These are phyloP conservation scores for Papilio polyxenes DNA, from an alignment of 1,140 invertebrate species.

Conservation along the genomic window DNA sequence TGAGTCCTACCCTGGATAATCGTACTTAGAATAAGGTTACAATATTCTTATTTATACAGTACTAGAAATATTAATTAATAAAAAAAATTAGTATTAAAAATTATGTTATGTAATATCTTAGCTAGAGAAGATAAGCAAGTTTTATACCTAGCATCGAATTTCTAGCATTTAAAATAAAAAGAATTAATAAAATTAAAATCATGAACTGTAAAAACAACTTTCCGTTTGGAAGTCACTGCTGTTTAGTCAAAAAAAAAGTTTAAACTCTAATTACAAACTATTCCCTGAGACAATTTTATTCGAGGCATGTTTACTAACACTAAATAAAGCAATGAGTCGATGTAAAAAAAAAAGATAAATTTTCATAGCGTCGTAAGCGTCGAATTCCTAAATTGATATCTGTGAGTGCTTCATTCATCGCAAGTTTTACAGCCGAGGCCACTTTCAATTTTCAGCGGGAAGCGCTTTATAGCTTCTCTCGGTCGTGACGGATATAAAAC, in stretches of 20 bases:
- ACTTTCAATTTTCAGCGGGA: slow-evolving; percentile 75
- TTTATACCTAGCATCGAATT: too few relatives aligned
- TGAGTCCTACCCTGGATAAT: slow-evolving; percentile 2
- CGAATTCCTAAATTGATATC: slow-evolving; percentile 61
- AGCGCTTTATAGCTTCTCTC: slow-evolving; percentile 65
- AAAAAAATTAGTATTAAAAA: background rate
- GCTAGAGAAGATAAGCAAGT: too few relatives aligned
- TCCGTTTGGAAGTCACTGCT: too few relatives aligned
- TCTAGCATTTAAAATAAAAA: too few relatives aligned
- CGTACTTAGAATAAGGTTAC: background rate
- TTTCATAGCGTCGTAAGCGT: slow-evolving; percentile 48
- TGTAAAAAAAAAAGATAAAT: slow-evolving; percentile 32
- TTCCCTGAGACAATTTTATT: background rate
- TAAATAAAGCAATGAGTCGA: background rate
- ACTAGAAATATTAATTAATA: background rate
- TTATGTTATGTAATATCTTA: too few relatives aligned
- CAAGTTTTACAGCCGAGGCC: slow-evolving; percentile 66
- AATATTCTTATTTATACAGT: background rate
- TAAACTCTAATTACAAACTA: too few relatives aligned
- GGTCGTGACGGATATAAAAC: slow-evolving; percentile 66
- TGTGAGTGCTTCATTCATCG: slow-evolving; percentile 52
- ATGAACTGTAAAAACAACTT: too few relatives aligned
- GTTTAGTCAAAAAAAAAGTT: too few relatives aligned
- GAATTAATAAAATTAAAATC: too few relatives aligned
- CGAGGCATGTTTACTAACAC: background rate